These are phyloP conservation scores for Caenorhabditis uteleia DNA, from an alignment of 2,888 invertebrate species.

Conservation along the genomic window DNA sequence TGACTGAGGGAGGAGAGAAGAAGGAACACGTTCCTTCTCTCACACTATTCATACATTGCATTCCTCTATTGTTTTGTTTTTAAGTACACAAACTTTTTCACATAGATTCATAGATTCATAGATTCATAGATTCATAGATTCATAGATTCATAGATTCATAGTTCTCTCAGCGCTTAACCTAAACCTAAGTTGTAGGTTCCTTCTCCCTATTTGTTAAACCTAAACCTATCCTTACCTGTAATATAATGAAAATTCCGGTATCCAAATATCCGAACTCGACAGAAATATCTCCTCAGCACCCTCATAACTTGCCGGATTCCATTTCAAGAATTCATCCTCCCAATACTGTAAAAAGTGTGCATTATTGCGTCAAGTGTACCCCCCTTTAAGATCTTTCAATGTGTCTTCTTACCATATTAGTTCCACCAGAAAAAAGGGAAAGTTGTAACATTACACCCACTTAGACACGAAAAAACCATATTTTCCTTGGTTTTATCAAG, in stretches of 20 bases:
- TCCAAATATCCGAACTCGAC: constrained; percentile 65
- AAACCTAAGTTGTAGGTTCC: neutral
- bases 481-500: neutral
- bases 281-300: constrained; percentile 67
- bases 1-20: too few relatives aligned
- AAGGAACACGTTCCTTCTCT: neutral
- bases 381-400: too few relatives aligned
- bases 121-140: too few relatives aligned
- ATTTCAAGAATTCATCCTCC: constrained; percentile 67
- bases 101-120: too few relatives aligned
- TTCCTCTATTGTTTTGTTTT: neutral
- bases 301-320: constrained; percentile 67
- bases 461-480: too few relatives aligned
- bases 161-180: too few relatives aligned
- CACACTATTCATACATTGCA: neutral
- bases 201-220: neutral
- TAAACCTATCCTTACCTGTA: constrained; percentile 50
- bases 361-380: too few relatives aligned
- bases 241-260: constrained; percentile 66
- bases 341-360: constrained; percentile 67
- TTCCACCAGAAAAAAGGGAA: too few relatives aligned
- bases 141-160: too few relatives aligned
- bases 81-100: neutral
- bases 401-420: too few relatives aligned
- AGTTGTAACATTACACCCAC: constrained; percentile 3